Evolutionary conservation across 1,140 invertebrate genomes (phyloP), one percentile per base, ranked within the genome.

Genomic region (Manduca sexta): DNA sequence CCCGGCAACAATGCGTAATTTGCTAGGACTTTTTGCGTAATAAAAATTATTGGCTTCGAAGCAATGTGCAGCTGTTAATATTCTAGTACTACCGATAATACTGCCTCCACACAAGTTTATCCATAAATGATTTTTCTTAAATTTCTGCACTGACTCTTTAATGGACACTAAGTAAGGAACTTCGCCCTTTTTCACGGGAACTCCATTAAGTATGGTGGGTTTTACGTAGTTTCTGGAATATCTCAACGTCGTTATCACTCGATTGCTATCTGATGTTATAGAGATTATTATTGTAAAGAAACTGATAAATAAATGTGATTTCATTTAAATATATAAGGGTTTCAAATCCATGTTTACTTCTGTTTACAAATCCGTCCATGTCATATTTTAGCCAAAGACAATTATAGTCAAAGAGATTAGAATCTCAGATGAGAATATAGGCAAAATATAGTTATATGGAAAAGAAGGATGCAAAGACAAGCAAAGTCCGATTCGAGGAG

Each of bases 31-130:
- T 18, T 47, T 52, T 0, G 42, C 33, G 29, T 69, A 77, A 15
- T 49, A 63, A 39, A 64, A 79, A 35, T 73, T 39, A n/a, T 61
- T 45, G 2, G 45, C 52, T 60, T 79, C 75, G 16, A 79, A 79
- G 35, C 75, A 79, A 42, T 79, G 75, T 0, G 75, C 75, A 0
- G 75, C 75, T 21, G 74, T 72, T 2, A 79, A 21, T 1, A 79
- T 62, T 11, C 50, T 72, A 1, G 5, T 6, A 21, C 47, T 33
- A 11, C 49, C 35, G 12, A 79, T 79, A n/a, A 79, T 76, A 40
- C 71, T 79, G 2, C 75, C 71, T 0, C 75, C 75, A 14, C 75
- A 79, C 0, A 76, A 38, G 34, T 69, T 79, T 10, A 34, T 60
- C 71, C 72, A 78, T 14, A 68, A 18, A 1, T 45, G 38, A 5